Evolutionary conservation across 1,140 invertebrate genomes (phyloP), one percentile per base, ranked within the genome.

Genomic region (Drosophila rhopaloa): DNA sequence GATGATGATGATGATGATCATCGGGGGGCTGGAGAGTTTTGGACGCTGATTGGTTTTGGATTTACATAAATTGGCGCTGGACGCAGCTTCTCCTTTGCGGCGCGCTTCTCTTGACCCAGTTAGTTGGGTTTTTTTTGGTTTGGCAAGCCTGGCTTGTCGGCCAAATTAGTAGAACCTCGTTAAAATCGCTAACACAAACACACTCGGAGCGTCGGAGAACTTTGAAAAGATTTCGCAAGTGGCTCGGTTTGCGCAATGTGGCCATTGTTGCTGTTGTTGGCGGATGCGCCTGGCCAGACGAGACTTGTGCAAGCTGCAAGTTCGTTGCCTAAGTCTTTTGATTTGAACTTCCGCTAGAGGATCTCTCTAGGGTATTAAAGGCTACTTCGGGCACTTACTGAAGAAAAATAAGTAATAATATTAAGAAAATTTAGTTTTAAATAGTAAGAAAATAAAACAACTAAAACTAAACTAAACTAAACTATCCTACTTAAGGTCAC

Each of bases 251-350:
- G 67, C 66, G 67, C 67, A 71, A 71, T 71, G 56, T 55, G 53
- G 56, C 38, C 71, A 59, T 68, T 65, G 71, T 35, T 62, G 56
- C 11, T 70, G 54, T 24, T 63, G 50, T 35, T 55, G 56, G 37
- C 65, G 55, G 79, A 81, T 81, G 79, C 79, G 79, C 79, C 59
- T 63, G 58, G 67, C 67, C 71, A 73, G 68, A 56, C 59, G 43
- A 19, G 53, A 56, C 60, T 75, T 62, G 72, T 61, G 74, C 74
- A 77, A 63, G 37, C 50, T 58, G 81, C 70, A 76, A 82, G 83
- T 89, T 88, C 65, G 84, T 88, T 88, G 83, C 84, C 61, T 35
- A 88, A 88, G 83, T 88, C 84, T 88, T 88, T 89, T 79, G 83
- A 88, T 89, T 70, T 76, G 79, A 77, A 80, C 83, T 88, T 88